Percentiles rank a stretch among this genome's conserved stretches.
These are phyloP conservation scores for Anguilla megastoma DNA, from an alignment of 2,797 vertebrate genomes.

Conservation along the genomic window DNA sequence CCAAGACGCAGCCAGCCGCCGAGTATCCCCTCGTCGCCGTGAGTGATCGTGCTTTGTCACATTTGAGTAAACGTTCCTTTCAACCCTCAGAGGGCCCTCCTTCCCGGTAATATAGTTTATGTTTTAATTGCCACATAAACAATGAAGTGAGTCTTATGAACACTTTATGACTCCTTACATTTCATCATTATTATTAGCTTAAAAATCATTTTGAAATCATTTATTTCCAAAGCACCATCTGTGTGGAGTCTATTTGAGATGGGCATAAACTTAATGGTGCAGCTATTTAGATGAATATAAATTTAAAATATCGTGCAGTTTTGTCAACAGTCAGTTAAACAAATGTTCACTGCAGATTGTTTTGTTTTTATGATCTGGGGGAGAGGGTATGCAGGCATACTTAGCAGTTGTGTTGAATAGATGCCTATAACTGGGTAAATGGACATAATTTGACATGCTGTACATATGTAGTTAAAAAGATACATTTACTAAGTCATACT, in stretches of 20 bases:
- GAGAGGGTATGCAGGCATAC: neutral
- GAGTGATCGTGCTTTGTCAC: conserved; percentile 50
- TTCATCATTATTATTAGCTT: neutral
- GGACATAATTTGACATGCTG: neutral
- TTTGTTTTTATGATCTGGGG: neutral
- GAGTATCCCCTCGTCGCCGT: conserved; percentile 93
- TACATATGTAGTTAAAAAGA: neutral
- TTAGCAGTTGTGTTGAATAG: neutral
- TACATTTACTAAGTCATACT: neutral
- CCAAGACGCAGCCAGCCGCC: conserved; percentile 77
- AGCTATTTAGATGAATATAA: neutral
- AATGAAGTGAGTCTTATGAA: neutral
- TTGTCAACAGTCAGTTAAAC: neutral
- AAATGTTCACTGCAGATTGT: neutral
- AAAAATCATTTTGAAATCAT: neutral
- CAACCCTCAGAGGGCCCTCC: neutral
- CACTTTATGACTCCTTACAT: neutral
- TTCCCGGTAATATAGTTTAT: neutral
- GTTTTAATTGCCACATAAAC: neutral
- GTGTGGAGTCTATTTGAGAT: neutral
- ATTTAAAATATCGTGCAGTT: neutral
- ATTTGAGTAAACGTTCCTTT: neutral
- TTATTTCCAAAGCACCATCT: conserved; percentile 8
- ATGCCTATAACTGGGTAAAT: neutral
- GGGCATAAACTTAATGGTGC: conserved; percentile 3